Evolutionary conservation across 1,140 invertebrate species (phyloP).

Genomic region (Drosophila athabasca): DNA sequence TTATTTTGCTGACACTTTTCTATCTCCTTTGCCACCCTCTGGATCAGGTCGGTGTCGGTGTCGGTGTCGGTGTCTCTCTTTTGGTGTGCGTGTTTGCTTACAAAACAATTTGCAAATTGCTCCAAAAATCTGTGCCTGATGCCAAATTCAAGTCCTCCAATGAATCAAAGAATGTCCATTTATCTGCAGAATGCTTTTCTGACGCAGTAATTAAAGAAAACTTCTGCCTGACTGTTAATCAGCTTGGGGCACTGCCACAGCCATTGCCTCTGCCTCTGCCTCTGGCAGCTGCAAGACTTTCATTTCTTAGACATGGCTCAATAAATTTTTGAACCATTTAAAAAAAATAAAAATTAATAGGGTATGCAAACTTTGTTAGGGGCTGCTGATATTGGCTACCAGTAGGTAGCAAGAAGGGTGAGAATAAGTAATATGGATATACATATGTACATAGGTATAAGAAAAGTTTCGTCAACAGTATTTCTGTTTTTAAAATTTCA

Average conservation of each 20-base stretch:
- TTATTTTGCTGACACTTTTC: slow-evolving; percentile 79
- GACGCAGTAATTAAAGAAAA: slow-evolving; percentile 73
- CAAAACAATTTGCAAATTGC: slow-evolving; percentile 81
- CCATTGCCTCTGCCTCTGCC: too few relatives aligned
- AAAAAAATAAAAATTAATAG: too few relatives aligned
- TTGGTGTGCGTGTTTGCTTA: slow-evolving; percentile 53
- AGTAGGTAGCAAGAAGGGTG: too few relatives aligned
- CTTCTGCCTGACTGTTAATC: slow-evolving; percentile 61
- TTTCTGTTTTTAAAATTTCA: too few relatives aligned
- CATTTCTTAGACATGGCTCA: slow-evolving; percentile 66
- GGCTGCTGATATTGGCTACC: too few relatives aligned
- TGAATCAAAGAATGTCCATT: slow-evolving; percentile 40
- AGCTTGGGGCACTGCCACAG: slow-evolving; percentile 39
- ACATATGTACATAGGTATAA: too few relatives aligned
- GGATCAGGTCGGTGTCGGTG: too few relatives aligned
- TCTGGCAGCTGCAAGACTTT: slow-evolving; percentile 36
- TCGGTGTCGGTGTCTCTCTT: background rate
- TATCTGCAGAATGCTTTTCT: slow-evolving; percentile 47
- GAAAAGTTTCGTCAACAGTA: too few relatives aligned
- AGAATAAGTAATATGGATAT: background rate
- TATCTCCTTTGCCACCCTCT: slow-evolving; percentile 1
- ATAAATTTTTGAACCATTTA: slow-evolving; percentile 50
- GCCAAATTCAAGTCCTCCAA: slow-evolving; percentile 34
- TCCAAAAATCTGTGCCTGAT: slow-evolving; percentile 48
- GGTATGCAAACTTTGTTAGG: background rate